Conservation (phyloP, 2,888 invertebrate genomes). For the Morpho helenor region DNA sequence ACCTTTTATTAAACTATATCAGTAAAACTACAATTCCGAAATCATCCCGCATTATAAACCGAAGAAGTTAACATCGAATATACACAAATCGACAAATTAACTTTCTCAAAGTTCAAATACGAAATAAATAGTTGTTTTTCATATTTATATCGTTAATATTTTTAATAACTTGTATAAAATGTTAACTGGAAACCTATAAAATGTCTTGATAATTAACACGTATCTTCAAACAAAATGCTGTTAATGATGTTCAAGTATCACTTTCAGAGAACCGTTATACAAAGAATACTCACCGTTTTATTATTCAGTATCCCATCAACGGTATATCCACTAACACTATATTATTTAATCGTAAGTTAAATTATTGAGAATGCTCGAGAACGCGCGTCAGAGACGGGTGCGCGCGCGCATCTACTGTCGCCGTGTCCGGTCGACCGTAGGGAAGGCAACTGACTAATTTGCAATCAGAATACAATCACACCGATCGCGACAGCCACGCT, state of each 20-base stretch:
- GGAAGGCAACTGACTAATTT: constrained; percentile 42
- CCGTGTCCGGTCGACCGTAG: constrained; percentile 30
- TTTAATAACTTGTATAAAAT: no score
- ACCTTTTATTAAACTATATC: no score
- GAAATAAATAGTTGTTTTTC: no score
- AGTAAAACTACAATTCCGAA: no score
- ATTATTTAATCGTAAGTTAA: constrained; percentile 25
- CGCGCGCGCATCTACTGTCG: constrained; percentile 54
- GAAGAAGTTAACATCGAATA: no score
- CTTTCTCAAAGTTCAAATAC: no score
- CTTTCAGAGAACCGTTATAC: neutral
- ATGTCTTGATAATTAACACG: no score
- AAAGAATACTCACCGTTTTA: neutral
- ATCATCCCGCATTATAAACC: no score
- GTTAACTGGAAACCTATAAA: no score
- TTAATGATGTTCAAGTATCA: neutral
- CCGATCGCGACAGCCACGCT: constrained; percentile 9
- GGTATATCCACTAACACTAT: constrained; percentile 35
- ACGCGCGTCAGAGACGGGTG: constrained; percentile 27
- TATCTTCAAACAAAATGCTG: no score
- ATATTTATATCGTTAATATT: no score
- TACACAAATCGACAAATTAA: no score
- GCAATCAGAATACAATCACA: constrained; percentile 43
- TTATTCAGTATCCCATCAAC: constrained; percentile 43
- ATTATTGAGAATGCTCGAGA: neutral